These are phyloP conservation scores for Bombylius discolor DNA, from an alignment of 2,888 invertebrate genomes.

Conservation along the genomic window DNA sequence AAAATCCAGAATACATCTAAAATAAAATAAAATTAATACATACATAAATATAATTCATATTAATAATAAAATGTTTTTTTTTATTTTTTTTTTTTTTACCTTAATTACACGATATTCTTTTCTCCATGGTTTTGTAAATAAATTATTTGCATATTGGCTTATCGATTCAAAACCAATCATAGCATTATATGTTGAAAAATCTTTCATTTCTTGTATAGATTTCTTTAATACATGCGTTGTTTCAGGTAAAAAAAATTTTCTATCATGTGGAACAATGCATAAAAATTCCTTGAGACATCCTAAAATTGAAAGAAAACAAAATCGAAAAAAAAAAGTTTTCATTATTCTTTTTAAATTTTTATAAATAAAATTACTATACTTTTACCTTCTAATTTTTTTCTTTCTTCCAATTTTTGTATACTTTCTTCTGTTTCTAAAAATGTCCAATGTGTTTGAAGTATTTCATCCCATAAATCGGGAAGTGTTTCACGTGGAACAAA, in stretches of 20 bases:
- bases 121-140: constrained; percentile 78
- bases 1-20: constrained; percentile 76
- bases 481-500: constrained; percentile 35
- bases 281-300: constrained; percentile 67
- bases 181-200: constrained; percentile 71
- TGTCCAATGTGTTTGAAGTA: constrained; percentile 62
- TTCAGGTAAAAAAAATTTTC: constrained; percentile 64
- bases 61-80: neutral
- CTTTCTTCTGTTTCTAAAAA: constrained; percentile 72
- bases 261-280: constrained; percentile 61
- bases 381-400: constrained; percentile 63
- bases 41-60: constrained; percentile 3
- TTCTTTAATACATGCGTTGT: constrained; percentile 62
- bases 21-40: constrained; percentile 10
- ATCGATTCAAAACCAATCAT: constrained; percentile 73
- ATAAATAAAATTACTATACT: neutral
- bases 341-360: neutral
- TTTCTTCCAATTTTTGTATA: constrained; percentile 59
- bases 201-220: constrained; percentile 53
- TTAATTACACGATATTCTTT: constrained; percentile 71
- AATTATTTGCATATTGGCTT: constrained; percentile 72
- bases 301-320: constrained; percentile 30
- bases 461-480: constrained; percentile 53
- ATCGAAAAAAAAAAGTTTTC: neutral
- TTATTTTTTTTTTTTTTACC: constrained; percentile 36